A percentile compares a stretch with the other conserved stretches of the same genome.
phyloP scores from a whole-genome alignment of 2,797 vertebrate genomes.

The Sandelia bainsii region DNA sequence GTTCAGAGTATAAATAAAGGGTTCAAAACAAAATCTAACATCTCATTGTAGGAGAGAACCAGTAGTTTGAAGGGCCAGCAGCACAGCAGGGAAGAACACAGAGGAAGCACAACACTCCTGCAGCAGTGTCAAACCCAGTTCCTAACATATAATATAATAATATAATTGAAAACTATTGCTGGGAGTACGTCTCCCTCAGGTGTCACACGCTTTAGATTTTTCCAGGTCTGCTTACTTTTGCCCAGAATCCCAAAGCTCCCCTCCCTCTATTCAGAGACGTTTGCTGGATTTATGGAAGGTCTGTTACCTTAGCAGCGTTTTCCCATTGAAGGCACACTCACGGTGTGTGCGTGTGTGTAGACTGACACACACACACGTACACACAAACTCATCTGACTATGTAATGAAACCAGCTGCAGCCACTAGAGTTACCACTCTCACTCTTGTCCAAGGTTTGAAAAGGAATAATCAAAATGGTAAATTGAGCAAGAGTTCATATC shows the following conservation, averaged over 20 bases:
- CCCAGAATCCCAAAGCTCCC: slow-evolving; percentile 64
- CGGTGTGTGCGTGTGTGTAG: background rate
- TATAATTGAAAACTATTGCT: slow-evolving; percentile 71
- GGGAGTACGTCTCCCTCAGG: slow-evolving; percentile 73
- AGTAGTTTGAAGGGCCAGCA: slow-evolving; percentile 37
- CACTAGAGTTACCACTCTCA: slow-evolving; percentile 52
- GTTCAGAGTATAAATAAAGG: slow-evolving; percentile 53
- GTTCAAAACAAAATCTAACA: slow-evolving; percentile 41
- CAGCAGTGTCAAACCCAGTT: slow-evolving; percentile 60
- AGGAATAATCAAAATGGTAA: slow-evolving; percentile 50
- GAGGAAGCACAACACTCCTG: slow-evolving; percentile 55
- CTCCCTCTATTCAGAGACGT: slow-evolving; percentile 61
- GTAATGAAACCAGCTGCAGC: slow-evolving; percentile 66
- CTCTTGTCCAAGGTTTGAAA: slow-evolving; percentile 35
- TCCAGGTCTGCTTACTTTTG: slow-evolving; percentile 64
- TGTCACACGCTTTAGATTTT: slow-evolving; percentile 67
- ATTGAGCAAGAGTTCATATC: slow-evolving; percentile 65
- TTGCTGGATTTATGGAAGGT: slow-evolving; percentile 70
- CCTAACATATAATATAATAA: too few relatives aligned
- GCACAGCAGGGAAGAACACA: slow-evolving; percentile 48
- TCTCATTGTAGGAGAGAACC: slow-evolving; percentile 31
- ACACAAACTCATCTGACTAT: slow-evolving; percentile 31
- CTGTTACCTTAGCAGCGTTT: slow-evolving; percentile 60
- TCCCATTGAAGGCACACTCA: slow-evolving; percentile 40
- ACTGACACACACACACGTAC: background rate